Percentiles rank a stretch among this genome's conserved stretches.
These are phyloP conservation scores for Chiroxiphia lanceolata DNA, from an alignment of 2,797 vertebrate species.

Conservation along the genomic window DNA sequence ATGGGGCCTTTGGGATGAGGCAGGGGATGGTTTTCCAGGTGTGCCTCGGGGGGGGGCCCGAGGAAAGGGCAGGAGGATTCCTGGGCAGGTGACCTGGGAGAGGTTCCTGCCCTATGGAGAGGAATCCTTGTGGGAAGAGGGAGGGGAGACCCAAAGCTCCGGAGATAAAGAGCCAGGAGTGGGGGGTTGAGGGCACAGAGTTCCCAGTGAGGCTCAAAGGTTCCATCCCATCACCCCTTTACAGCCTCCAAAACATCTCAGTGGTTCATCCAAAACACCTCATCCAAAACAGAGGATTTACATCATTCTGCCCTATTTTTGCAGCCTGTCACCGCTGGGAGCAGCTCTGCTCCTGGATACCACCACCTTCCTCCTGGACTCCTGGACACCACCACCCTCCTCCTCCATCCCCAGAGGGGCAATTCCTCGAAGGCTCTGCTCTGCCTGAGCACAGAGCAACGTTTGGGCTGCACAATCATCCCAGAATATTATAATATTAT, in stretches of 20 bases:
- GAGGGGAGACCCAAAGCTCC: neutral
- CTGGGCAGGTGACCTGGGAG: neutral
- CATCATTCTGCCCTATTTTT: neutral
- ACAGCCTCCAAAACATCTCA: no score
- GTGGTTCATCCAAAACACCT: no score
- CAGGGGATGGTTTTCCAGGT: neutral
- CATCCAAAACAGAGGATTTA: neutral
- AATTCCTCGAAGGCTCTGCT: neutral
- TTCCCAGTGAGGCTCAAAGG: neutral
- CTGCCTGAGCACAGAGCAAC: neutral
- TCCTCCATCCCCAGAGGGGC: neutral
- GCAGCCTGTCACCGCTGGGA: neutral
- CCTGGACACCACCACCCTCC: neutral
- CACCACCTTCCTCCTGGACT: neutral
- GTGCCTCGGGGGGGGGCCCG: neutral
- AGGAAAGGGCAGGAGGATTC: neutral
- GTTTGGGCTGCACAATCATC: neutral
- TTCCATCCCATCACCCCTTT: neutral
- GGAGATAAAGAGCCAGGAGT: neutral
- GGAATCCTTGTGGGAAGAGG: rapidly evolving
- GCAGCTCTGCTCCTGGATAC: neutral
- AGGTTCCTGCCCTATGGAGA: neutral
- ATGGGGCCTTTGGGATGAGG: neutral
- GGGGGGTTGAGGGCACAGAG: rapidly evolving
- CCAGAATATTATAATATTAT: neutral